These are phyloP conservation scores for Drosophila imparisetae DNA, from an alignment of 2,888 invertebrate species.

Conservation along the genomic window DNA sequence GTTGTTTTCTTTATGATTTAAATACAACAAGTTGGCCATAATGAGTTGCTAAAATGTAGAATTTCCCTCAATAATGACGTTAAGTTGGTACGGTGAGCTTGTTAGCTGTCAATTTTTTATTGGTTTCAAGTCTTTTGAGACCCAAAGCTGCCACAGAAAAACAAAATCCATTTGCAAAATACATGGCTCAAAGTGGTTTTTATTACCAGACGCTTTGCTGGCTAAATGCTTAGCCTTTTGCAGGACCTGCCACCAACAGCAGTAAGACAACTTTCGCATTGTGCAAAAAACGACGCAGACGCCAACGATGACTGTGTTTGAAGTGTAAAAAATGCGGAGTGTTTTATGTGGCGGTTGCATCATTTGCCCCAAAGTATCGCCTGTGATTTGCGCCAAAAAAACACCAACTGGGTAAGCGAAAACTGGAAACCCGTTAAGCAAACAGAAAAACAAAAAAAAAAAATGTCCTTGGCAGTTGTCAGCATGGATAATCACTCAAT, in stretches of 20 bases:
- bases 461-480: slow-evolving; percentile 23
- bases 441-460: not conserved
- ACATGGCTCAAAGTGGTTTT: slow-evolving; percentile 28
- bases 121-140: slow-evolving; percentile 21
- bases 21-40: slow-evolving; percentile 49
- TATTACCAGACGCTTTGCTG: slow-evolving; percentile 22
- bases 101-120: slow-evolving; percentile 26
- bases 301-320: not conserved
- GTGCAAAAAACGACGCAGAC: slow-evolving; percentile 8
- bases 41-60: slow-evolving; percentile 44
- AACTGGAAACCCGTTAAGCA: slow-evolving; percentile 12
- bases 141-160: slow-evolving; percentile 12
- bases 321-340: slow-evolving; percentile 20
- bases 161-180: slow-evolving; percentile 51
- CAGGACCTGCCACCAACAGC: slow-evolving; percentile 24
- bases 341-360: slow-evolving; percentile 41
- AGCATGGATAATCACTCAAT: slow-evolving; percentile 33
- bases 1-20: slow-evolving; percentile 32
- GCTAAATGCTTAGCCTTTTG: slow-evolving; percentile 40
- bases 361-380: slow-evolving; percentile 47
- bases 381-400: slow-evolving; percentile 55
- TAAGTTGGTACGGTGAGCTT: slow-evolving; percentile 21
- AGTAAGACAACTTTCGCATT: slow-evolving; percentile 40
- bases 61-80: slow-evolving; percentile 15
- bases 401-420: not conserved